These are phyloP conservation scores for Scolanthus callimorphus DNA, from an alignment of 92 coral and sea anemone species.

Conservation along the genomic window DNA sequence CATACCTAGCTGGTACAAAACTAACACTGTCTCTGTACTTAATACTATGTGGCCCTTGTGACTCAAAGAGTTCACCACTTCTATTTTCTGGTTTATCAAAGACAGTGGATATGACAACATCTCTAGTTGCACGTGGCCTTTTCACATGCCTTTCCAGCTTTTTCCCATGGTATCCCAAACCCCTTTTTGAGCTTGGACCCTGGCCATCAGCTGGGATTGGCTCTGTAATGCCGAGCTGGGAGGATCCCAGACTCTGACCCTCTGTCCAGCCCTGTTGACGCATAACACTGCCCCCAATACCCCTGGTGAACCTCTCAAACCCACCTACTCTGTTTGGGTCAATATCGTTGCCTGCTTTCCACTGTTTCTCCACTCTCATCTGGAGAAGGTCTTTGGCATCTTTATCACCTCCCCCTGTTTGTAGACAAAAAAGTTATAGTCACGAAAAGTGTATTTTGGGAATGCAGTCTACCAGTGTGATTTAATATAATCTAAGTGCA, in stretches of 20 bases:
- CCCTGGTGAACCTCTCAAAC: slow-evolving; percentile 90
- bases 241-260: slow-evolving; percentile 84
- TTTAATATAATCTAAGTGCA: too few species aligned
- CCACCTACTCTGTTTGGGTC: slow-evolving; percentile 76
- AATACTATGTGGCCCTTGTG: slow-evolving; percentile 76
- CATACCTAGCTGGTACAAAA: slow-evolving; percentile 70
- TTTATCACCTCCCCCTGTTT: slow-evolving; percentile 82
- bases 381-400: slow-evolving; percentile 81
- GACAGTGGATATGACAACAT: slow-evolving; percentile 79
- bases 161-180: slow-evolving; percentile 92
- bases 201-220: slow-evolving; percentile 91
- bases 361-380: slow-evolving; percentile 79
- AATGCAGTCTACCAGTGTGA: too few species aligned
- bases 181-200: slow-evolving; percentile 80
- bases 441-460: too few species aligned
- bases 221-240: slow-evolving; percentile 76
- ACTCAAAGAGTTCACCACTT: slow-evolving; percentile 51
- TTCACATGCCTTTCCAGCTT: slow-evolving; percentile 76
- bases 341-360: slow-evolving; percentile 73
- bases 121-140: slow-evolving; percentile 73
- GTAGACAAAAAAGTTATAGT: too few species aligned
- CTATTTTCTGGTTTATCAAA: slow-evolving; percentile 74
- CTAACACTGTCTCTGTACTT: slow-evolving; percentile 71
- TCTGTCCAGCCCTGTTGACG: slow-evolving; percentile 87
- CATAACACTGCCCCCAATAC: slow-evolving; percentile 91